Evolutionary conservation across 2,113 vertebrate genomes (phyloP).

Genomic region (Aphelocoma coerulescens): DNA sequence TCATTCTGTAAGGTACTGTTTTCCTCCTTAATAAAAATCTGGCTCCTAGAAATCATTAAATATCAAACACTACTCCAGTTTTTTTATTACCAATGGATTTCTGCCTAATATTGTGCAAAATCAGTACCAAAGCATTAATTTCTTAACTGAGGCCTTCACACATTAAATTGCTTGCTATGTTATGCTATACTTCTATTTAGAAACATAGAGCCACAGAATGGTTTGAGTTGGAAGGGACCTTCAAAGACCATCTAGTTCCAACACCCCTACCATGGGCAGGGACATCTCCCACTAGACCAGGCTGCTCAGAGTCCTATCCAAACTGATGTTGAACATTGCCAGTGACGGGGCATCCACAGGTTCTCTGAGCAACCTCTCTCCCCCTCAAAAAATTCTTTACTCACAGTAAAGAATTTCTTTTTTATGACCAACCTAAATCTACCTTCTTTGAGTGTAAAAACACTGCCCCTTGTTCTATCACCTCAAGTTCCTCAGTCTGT

Average conservation of each 20-base stretch:
- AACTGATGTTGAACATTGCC: not conserved
- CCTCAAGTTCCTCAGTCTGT: not conserved
- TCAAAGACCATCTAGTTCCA: not conserved
- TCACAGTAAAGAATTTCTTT: not conserved
- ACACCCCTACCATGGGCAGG: fast-evolving
- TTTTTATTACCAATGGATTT: not conserved
- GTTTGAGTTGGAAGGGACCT: not conserved
- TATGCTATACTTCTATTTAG: not conserved
- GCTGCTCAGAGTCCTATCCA: not conserved
- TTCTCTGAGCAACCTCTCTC: not conserved
- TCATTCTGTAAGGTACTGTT: not conserved
- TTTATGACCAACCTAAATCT: not conserved
- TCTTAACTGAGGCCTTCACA: not conserved
- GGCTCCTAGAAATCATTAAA: not conserved
- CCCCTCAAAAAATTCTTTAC: too few relatives aligned
- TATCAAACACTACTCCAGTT: not conserved
- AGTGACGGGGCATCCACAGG: fast-evolving
- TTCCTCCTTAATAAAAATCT: not conserved
- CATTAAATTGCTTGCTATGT: not conserved
- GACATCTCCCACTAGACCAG: not conserved
- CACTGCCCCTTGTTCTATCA: not conserved
- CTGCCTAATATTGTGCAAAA: not conserved
- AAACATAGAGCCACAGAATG: not conserved
- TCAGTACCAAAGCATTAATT: not conserved
- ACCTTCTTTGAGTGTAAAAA: not conserved